A percentile compares a stretch with the other conserved stretches of the same genome.
Evolutionary conservation across 2,113 vertebrate genomes (phyloP).

Genomic region (Pteropus alecto): DNA sequence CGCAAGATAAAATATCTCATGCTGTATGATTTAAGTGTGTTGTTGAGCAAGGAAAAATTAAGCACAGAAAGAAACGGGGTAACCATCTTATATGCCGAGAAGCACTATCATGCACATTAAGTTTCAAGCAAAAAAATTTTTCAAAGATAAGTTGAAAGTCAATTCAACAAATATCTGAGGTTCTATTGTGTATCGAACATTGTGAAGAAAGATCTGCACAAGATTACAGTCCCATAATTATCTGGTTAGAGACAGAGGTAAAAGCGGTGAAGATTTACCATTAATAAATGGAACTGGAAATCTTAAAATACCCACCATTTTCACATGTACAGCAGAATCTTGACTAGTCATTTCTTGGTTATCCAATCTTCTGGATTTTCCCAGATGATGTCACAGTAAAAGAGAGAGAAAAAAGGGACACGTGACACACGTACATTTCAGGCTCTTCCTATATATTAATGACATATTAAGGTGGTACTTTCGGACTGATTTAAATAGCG

Average conservation of each 20-base stretch:
- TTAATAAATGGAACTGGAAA: conserved; percentile 27
- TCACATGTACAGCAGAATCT: conserved; percentile 61
- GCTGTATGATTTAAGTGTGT: not conserved
- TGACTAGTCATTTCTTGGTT: conserved; percentile 71
- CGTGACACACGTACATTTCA: conserved; percentile 52
- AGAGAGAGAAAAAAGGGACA: conserved; percentile 66
- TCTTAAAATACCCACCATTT: conserved; percentile 73
- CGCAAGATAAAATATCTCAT: not conserved
- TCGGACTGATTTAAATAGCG: not conserved
- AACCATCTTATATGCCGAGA: not conserved
- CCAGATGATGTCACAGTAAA: conserved; percentile 68
- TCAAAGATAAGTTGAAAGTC: not conserved
- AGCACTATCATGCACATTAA: not conserved
- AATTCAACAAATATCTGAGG: not conserved
- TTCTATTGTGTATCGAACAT: not conserved
- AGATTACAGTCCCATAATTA: conserved; percentile 16
- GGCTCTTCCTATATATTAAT: conserved; percentile 41
- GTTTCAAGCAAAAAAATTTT: not conserved
- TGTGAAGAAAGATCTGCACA: not conserved
- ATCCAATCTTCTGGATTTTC: conserved; percentile 76
- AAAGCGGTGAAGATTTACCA: not conserved
- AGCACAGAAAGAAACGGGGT: not conserved
- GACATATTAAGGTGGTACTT: not conserved
- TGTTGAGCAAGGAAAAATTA: conserved; percentile 20
- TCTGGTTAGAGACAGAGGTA: not conserved